These are phyloP conservation scores for Taurulus bubalis DNA, from an alignment of 2,113 vertebrate species.

Conservation along the genomic window DNA sequence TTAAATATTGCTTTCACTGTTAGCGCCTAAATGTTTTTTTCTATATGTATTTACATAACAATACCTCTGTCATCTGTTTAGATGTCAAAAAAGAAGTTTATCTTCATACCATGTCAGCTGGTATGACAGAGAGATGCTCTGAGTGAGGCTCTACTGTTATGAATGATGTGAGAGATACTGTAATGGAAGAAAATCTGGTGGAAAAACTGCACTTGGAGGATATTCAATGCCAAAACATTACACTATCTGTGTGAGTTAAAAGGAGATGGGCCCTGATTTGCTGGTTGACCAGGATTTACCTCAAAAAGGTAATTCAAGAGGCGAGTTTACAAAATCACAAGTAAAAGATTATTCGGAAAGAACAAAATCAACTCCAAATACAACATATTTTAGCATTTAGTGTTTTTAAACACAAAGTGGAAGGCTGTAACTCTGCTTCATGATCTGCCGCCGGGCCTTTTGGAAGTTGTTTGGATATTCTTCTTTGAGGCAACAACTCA, in stretches of 20 bases:
- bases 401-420: background rate
- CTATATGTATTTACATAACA: constrained; percentile 73
- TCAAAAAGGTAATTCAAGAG: constrained; percentile 56
- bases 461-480: constrained; percentile 32
- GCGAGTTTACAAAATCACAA: constrained; percentile 38
- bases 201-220: constrained; percentile 47
- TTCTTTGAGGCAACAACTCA: constrained; percentile 39
- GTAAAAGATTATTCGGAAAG: constrained; percentile 14
- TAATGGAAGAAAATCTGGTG: constrained; percentile 29
- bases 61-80: constrained; percentile 78
- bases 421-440: constrained; percentile 41
- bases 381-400: constrained; percentile 10
- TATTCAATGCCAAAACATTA: constrained; percentile 68
- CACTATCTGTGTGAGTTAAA: constrained; percentile 30
- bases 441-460: constrained; percentile 42
- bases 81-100: constrained; percentile 58
- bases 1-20: constrained; percentile 72
- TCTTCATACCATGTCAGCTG: constrained; percentile 44
- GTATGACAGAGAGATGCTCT: constrained; percentile 26
- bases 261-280: constrained; percentile 12
- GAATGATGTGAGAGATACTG: constrained; percentile 35
- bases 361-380: constrained; percentile 3
- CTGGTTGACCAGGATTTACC: constrained; percentile 62
- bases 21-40: constrained; percentile 64
- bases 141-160: constrained; percentile 28